These are phyloP conservation scores for Brevipalpus yothersi DNA, from an alignment of 1,140 invertebrate species.

Conservation along the genomic window DNA sequence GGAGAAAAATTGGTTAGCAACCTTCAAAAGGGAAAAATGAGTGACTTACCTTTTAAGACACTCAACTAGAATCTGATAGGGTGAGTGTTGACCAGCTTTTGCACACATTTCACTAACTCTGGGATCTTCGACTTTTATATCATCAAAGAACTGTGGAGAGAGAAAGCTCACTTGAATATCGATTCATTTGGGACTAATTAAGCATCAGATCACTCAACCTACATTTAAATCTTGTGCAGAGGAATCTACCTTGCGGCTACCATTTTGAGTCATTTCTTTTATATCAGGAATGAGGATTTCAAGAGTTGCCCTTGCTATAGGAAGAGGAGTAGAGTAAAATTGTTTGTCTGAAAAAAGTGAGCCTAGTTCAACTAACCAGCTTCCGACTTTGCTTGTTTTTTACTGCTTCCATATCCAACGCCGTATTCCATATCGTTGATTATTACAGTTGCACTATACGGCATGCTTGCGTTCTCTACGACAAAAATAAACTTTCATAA, in stretches of 20 bases:
- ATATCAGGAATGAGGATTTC: constrained; percentile 85
- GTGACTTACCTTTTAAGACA: constrained; percentile 45
- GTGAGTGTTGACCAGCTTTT: constrained; percentile 78
- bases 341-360: not conserved
- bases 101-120: constrained; percentile 75
- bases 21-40: not conserved
- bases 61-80: constrained; percentile 71
- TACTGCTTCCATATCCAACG: constrained; percentile 69
- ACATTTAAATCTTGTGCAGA: constrained; percentile 26
- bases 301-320: constrained; percentile 40
- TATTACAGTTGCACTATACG: constrained; percentile 72
- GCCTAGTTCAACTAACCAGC: constrained; percentile 24
- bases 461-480: constrained; percentile 65
- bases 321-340: not conserved
- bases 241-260: constrained; percentile 16
- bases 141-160: constrained; percentile 46
- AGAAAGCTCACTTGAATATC: not conserved
- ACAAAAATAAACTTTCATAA: not conserved
- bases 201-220: constrained; percentile 12
- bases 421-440: constrained; percentile 82
- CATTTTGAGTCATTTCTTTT: constrained; percentile 30
- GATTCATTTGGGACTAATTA: constrained; percentile 5
- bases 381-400: constrained; percentile 78
- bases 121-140: constrained; percentile 74
- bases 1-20: constrained; percentile 1